These are phyloP conservation scores for Dendrolimus pini DNA, from an alignment of 2,888 invertebrate species.

Conservation along the genomic window DNA sequence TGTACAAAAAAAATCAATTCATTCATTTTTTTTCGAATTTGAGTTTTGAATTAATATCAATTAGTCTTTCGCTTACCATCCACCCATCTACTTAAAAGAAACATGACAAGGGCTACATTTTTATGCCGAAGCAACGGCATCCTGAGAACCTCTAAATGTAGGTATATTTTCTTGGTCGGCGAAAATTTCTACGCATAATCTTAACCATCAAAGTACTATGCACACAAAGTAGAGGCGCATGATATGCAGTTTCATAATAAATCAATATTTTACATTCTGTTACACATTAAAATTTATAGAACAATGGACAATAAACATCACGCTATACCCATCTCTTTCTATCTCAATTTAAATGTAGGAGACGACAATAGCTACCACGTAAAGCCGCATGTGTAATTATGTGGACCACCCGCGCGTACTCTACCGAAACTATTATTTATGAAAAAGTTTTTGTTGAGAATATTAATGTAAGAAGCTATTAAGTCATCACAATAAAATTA, in stretches of 20 bases:
- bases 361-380: background rate
- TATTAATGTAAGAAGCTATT: slow-evolving; percentile 5
- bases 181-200: too few relatives aligned
- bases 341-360: background rate
- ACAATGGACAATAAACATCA: background rate
- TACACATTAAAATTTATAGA: background rate
- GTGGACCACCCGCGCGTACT: slow-evolving; percentile 1
- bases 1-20: too few relatives aligned
- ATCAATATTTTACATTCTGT: background rate
- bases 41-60: too few relatives aligned
- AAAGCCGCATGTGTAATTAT: background rate
- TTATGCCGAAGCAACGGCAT: too few relatives aligned
- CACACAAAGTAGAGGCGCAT: too few relatives aligned
- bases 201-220: too few relatives aligned
- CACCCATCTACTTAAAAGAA: too few relatives aligned
- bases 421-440: slow-evolving; percentile 5
- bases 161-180: too few relatives aligned
- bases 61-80: too few relatives aligned
- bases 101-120: too few relatives aligned
- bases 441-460: slow-evolving; percentile 5
- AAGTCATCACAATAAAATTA: slow-evolving; percentile 5
- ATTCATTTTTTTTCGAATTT: too few relatives aligned
- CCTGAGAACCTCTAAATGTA: too few relatives aligned
- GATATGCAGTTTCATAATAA: background rate
- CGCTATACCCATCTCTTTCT: background rate